A percentile compares a stretch with the other conserved stretches of the same genome.
phyloP scores from a whole-genome alignment of 2,797 vertebrate species.

The Mormyrus proboscirostris region DNA sequence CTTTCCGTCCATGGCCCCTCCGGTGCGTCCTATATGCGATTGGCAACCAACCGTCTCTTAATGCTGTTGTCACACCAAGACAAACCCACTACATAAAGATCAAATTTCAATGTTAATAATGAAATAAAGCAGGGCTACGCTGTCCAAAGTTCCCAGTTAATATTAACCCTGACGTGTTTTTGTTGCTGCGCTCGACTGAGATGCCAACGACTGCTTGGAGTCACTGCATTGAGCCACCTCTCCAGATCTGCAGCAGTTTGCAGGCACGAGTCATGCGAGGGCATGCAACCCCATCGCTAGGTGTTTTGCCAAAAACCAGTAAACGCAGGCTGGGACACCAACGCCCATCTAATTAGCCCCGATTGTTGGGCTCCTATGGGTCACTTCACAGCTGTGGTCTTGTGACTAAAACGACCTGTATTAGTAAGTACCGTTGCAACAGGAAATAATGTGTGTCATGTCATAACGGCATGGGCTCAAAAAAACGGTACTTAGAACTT shows the following conservation, averaged over 20 bases:
- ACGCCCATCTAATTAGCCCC: not conserved
- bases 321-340: not conserved
- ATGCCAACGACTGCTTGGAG: not conserved
- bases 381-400: not conserved
- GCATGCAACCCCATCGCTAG: not conserved
- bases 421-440: not conserved
- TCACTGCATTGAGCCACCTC: not conserved
- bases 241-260: not conserved
- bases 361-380: not conserved
- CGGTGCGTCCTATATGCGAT: not conserved
- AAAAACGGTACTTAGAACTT: not conserved
- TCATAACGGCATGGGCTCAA: not conserved
- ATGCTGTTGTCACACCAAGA: not conserved
- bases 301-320: not conserved
- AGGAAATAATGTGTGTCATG: not conserved
- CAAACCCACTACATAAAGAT: not conserved
- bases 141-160: conserved; percentile 33
- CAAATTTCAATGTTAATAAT: not conserved
- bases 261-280: not conserved
- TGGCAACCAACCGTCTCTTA: not conserved
- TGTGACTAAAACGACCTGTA: not conserved
- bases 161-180: conserved; percentile 26
- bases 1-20: conserved; percentile 34
- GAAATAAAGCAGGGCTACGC: not conserved
- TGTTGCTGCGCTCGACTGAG: not conserved